phyloP scores from a whole-genome alignment of 2,888 invertebrate species.

The Drosophila leonis region DNA sequence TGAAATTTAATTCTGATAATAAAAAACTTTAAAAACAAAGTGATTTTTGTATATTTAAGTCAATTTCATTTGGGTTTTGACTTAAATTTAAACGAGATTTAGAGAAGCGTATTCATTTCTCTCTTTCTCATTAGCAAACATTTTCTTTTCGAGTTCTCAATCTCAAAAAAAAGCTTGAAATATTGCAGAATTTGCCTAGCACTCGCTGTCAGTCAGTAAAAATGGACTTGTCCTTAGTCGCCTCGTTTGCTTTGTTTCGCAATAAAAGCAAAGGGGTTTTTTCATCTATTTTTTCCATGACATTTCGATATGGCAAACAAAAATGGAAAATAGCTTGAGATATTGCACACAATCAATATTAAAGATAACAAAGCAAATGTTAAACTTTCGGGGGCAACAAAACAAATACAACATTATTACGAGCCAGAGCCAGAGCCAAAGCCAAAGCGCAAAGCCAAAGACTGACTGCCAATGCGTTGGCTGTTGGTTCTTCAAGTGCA shows the following conservation, averaged over 20 bases:
- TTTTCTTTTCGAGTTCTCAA: no score
- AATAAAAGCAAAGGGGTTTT: slow-evolving; percentile 8
- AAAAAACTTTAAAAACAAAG: background rate
- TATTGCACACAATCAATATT: slow-evolving; percentile 70
- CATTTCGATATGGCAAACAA: slow-evolving; percentile 24
- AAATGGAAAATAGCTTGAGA: slow-evolving; percentile 48
- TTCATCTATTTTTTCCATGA: background rate
- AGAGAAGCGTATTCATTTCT: no score
- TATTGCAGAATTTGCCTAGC: background rate
- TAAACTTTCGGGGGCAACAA: slow-evolving; percentile 38
- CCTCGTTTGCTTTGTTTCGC: slow-evolving; percentile 16
- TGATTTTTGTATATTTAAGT: background rate
- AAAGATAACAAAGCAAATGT: slow-evolving; percentile 55
- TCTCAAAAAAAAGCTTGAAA: background rate
- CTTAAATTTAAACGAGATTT: background rate
- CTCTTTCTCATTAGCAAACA: no score
- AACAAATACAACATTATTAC: slow-evolving; percentile 67
- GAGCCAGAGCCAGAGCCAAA: background rate
- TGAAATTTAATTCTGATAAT: background rate
- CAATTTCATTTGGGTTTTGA: background rate
- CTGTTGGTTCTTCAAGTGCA: slow-evolving; percentile 42
- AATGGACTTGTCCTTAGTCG: slow-evolving; percentile 2
- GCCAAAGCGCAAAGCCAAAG: slow-evolving; percentile 33
- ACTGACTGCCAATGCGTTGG: slow-evolving; percentile 17
- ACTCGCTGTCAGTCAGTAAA: background rate